Conservation (phyloP, 2,113 vertebrate species). For the Archocentrus centrarchus region DNA sequence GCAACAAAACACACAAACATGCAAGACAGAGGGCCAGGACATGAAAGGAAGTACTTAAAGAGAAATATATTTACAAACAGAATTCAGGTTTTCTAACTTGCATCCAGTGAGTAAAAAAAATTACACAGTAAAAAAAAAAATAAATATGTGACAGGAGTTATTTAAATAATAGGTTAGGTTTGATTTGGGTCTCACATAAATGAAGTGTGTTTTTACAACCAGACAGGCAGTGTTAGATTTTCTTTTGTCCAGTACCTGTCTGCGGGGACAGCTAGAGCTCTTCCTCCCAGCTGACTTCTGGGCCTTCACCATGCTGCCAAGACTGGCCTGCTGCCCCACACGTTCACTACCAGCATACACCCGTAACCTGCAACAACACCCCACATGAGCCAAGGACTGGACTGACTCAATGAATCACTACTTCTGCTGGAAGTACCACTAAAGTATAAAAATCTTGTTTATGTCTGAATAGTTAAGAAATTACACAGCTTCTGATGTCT, state of each 20-base stretch:
- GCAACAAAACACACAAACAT: not conserved
- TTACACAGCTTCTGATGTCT: not conserved
- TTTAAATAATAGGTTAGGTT: not conserved
- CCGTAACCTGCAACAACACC: constrained; percentile 67
- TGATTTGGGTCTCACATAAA: not conserved
- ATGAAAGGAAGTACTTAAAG: not conserved
- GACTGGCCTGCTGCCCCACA: constrained; percentile 43
- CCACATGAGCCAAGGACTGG: constrained; percentile 36
- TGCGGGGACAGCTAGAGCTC: constrained; percentile 74
- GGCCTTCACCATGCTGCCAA: constrained; percentile 78
- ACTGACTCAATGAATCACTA: constrained; percentile 18
- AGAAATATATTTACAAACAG: not conserved
- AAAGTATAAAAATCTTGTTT: not conserved
- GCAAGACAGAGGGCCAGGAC: not conserved
- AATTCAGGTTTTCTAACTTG: not conserved
- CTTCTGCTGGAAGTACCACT: constrained; percentile 1
- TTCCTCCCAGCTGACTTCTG: constrained; percentile 76
- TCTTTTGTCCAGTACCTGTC: constrained; percentile 73
- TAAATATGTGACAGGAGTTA: not conserved
- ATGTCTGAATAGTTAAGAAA: not conserved
- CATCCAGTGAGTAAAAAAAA: not conserved
- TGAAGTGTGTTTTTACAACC: constrained; percentile 17
- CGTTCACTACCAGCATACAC: constrained; percentile 55
- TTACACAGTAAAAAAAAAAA: not conserved
- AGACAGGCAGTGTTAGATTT: constrained; percentile 5